Evolutionary conservation across 1,140 invertebrate genomes (phyloP), one percentile per base, ranked within the genome.

Genomic region (Bathynomus jamesi): DNA sequence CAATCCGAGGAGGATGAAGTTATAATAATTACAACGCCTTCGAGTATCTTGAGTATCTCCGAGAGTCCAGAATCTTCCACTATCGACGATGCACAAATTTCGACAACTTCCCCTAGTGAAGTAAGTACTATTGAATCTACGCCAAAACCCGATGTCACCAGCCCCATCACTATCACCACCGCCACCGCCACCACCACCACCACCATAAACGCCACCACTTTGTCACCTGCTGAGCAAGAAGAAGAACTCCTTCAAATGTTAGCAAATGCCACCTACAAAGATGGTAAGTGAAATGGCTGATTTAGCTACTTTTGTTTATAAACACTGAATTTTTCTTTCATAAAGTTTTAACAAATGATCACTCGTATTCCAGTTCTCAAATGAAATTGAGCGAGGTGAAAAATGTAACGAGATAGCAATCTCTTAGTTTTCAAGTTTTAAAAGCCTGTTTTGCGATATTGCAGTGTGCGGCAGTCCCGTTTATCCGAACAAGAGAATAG

Each of bases 391-490:
- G 13, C 40, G 13, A 2, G 13, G 21, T 3, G 11, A 53, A 53
- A 53, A 5, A 21, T 53, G 21, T 17, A 53, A 21, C 2, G 21
- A 53, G 40, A 53, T 53, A 17, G 21, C 21, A 3, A 3, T 2
- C 13, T 53, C 1, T 3, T 17, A 53, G 40, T 17, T 53, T 1
- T 53, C 21, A 3, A 53, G 21, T 5, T 53, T 53, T 53, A 53
- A 53, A 5, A 3, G 2, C 21, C 5, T 53, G 2, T 53, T 53
- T 53, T 53, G 13, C 66, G 67, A 13, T n/a, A 61, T 53, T 53
- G 13, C 87, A 94, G 91, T 94, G 76, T 94, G 92, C 81, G 92
- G 92, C 0, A 84, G 90, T 31, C 85, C 91, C 77, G 86, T 94
- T 75, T 92, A 91, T 82, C 91, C 91, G 0, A 88, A 91, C 80